A percentile compares a stretch with the other conserved stretches of the same genome.
Evolutionary conservation across 2,113 vertebrate species (phyloP).

Genomic region (Pungitius pungitius): DNA sequence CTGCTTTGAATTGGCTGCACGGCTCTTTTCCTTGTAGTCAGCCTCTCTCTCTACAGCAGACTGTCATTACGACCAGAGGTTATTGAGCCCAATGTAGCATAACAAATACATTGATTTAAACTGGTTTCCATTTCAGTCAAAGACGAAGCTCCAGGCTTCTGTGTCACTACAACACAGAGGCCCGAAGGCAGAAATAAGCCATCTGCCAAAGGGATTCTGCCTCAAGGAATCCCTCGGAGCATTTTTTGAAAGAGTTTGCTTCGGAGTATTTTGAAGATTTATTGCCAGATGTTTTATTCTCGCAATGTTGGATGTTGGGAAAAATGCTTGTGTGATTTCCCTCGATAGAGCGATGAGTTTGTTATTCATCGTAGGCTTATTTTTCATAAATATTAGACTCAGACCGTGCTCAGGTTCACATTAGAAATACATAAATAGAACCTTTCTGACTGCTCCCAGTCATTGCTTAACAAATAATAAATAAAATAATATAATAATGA

Average conservation of each 20-base stretch:
- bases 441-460: neutral
- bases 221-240: slow-evolving; percentile 60
- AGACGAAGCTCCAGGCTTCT: slow-evolving; percentile 60
- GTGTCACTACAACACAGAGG: slow-evolving; percentile 61
- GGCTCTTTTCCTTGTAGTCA: slow-evolving; percentile 16
- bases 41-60: slow-evolving; percentile 10
- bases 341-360: neutral
- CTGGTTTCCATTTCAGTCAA: slow-evolving; percentile 55
- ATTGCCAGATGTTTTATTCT: neutral
- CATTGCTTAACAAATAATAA: neutral
- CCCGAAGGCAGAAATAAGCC: slow-evolving; percentile 62
- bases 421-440: neutral
- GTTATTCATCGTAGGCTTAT: neutral
- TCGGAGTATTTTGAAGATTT: slow-evolving; percentile 21
- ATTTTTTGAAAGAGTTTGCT: slow-evolving; percentile 49
- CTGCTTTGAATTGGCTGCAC: slow-evolving; percentile 2
- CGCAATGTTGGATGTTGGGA: slow-evolving; percentile 1
- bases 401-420: neutral
- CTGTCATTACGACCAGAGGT: slow-evolving; percentile 29
- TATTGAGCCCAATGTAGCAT: slow-evolving; percentile 35
- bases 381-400: neutral
- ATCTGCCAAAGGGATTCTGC: slow-evolving; percentile 61
- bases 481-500: no score
- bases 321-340: slow-evolving; percentile 1
- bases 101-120: slow-evolving; percentile 66